Evolutionary conservation across 2,113 vertebrate species (phyloP).

Genomic region (Perca flavescens): DNA sequence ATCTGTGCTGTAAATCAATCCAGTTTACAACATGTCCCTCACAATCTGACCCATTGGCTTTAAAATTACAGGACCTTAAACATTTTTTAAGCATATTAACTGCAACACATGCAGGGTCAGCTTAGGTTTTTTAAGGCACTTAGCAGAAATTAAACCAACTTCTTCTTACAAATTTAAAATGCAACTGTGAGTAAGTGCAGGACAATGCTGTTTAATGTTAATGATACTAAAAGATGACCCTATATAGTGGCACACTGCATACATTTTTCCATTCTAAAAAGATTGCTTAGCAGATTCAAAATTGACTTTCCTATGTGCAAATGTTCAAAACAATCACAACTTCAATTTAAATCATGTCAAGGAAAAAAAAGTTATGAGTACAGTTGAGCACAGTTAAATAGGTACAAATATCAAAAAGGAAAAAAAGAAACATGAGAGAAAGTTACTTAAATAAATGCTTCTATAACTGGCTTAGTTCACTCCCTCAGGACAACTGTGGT

Average conservation of each 20-base stretch:
- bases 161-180: not conserved
- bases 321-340: too few species aligned
- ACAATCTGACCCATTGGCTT: not conserved
- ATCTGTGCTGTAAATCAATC: not conserved
- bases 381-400: not conserved
- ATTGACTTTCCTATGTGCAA: too few species aligned
- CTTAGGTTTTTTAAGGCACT: not conserved
- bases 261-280: too few species aligned
- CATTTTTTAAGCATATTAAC: not conserved
- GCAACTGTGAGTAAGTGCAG: not conserved
- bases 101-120: not conserved
- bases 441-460: not conserved
- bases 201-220: not conserved
- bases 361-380: not conserved
- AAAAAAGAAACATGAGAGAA: not conserved
- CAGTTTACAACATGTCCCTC: not conserved
- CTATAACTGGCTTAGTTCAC: not conserved
- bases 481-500: not conserved
- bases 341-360: not conserved
- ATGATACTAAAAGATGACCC: not conserved
- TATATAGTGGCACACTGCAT: too few species aligned
- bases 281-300: not conserved
- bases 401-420: too few species aligned
- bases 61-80: not conserved
- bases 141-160: not conserved